Percentiles rank a stretch among this genome's conserved stretches.
Evolutionary conservation across 1,140 invertebrate genomes (phyloP).

Genomic region (Mercenaria mercenaria): DNA sequence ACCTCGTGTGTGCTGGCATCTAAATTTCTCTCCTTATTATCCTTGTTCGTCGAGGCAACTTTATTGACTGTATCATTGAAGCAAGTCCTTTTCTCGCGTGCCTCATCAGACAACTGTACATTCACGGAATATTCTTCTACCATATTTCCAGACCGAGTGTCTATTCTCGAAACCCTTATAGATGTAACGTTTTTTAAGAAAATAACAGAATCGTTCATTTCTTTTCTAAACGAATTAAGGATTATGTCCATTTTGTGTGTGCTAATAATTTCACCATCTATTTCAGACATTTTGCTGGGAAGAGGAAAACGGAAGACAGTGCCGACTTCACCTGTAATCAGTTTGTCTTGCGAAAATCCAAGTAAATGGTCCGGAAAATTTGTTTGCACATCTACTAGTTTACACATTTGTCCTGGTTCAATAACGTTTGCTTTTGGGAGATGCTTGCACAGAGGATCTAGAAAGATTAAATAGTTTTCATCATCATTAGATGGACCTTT

Average conservation of each 20-base stretch:
- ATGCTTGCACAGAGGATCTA: slow-evolving; percentile 80
- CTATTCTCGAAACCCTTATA: background rate
- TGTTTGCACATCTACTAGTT: slow-evolving; percentile 51
- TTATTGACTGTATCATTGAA: background rate
- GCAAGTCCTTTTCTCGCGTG: background rate
- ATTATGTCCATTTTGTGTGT: background rate
- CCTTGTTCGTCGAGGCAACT: background rate
- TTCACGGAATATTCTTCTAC: background rate
- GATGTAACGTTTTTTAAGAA: background rate
- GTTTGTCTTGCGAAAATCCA: slow-evolving; percentile 64
- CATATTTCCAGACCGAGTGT: background rate
- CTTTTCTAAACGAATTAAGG: background rate
- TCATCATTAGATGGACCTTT: slow-evolving; percentile 66
- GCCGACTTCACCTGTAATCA: slow-evolving; percentile 33
- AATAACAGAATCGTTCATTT: background rate
- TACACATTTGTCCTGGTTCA: slow-evolving; percentile 76
- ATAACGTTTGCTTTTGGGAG: slow-evolving; percentile 65
- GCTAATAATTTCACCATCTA: background rate
- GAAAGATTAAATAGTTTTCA: slow-evolving; percentile 73
- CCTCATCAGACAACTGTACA: background rate
- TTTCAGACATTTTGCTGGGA: slow-evolving; percentile 71
- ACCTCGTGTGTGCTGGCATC: background rate
- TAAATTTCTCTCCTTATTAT: background rate
- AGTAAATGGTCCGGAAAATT: slow-evolving; percentile 72
- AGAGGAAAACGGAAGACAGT: slow-evolving; percentile 77